Evolutionary conservation across 2,888 invertebrate species (phyloP), one percentile per base, ranked within the genome.

Genomic region (Heliothis peltigera): DNA sequence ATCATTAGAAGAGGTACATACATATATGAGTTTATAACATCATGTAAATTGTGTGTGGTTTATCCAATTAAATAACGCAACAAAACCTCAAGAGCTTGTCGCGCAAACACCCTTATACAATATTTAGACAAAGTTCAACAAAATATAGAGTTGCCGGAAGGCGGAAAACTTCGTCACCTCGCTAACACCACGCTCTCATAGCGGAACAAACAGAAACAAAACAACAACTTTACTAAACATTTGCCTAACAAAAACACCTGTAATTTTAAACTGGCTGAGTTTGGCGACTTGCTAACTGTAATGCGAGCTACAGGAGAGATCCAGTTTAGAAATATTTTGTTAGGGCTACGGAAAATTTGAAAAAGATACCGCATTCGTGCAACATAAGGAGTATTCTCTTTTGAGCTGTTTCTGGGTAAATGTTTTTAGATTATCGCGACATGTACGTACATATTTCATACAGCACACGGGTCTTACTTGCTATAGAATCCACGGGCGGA

Each of bases 221-320:
- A 77, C 64, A 77, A 74, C 53, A 72, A 70, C 46, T 77, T 74
- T 17, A 58, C 28, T 73, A 80, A 84, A 84, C 80, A 83, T 83
- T 84, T 81, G 70, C 55, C 74, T 69, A 85, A 85, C 84, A 83
- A 82, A 83, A 86, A 80, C 82, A 85, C 80, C 80, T 83, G 86
- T 85, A 84, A 86, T 83, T 84, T 79, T 84, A 82, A 82, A 80
- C 75, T 81, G 64, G 66, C 39, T 28, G 68, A 67, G 64, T 70
- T 71, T 47, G 19, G 58, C 46, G 70, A 73, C 73, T 70, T 67
- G 62, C 59, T 43, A 55, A 74, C 63, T 46, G 32, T 63, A 51
- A 52, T 48, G 67, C 43, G n/a, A 67, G 64, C 43, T 44, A 35
- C 65, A 44, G n/a, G 52, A 15, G 51, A 28, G 42, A 61, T 64